Base-by-base conservation (phyloP, 1,140 invertebrate genomes). In the Heliconius hermathena region DNA sequence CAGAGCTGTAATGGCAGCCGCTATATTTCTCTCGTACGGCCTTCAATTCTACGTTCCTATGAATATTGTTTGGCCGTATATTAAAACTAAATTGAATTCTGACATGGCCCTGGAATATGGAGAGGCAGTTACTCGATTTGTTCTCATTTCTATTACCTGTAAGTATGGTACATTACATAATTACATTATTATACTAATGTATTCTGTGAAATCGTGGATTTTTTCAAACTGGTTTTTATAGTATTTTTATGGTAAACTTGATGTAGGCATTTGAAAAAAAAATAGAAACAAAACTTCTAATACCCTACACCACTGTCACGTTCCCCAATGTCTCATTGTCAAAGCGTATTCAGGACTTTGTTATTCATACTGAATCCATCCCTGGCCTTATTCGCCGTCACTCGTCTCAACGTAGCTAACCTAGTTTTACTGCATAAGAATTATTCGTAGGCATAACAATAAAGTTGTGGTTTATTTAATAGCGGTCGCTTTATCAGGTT, bases 31-130 rank as follows among this genome's bases (percentile, higher is more conserved):
- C 13, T 98, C 97, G 0, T 99, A 98, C 90, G 97, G 97, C 36
- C 95, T 99, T 22, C 98, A 99, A 93, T 97, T 99, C 82, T 99
- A 99, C 93, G 98, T 99, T 38, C 98, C 98, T 6, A 96, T 99
- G 89, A 97, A 97, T 82, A 98, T 99, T 79, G 96, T 98, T 33
- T 98, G 98, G 97, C 97, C 98, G 1, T 95, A 92, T 76, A 92
- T 98, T 20, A 95, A 96, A 87, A 93, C 94, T 26, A 95, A 96
- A 82, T 95, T 97, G 83, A 93, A 95, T 13, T 95, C 96, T 1
- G 95, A 95, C 78, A 91, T 94, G 74, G 94, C 94, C 18, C 95
- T 96, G 82, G 91, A 95, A 73, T 90, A 97, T 54, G 96, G 96
- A 8, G 97, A 98, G 89, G 96, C 96, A 78, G 87, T 95, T 4